Percentiles rank a stretch among this genome's conserved stretches.
Evolutionary conservation across 2,113 vertebrate genomes (phyloP).

Genomic region (Bostrychus sinensis): DNA sequence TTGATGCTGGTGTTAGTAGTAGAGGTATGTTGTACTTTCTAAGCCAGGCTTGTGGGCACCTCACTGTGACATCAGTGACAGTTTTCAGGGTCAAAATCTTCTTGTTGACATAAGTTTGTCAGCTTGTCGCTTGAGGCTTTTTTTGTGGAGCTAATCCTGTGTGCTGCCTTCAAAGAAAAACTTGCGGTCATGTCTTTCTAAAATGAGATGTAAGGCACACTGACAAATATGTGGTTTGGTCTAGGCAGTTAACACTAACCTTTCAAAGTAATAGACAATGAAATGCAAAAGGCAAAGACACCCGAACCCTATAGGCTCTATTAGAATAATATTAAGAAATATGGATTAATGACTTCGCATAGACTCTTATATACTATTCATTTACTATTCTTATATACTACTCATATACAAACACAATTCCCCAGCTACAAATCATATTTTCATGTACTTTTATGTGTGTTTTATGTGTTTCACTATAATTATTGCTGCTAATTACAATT

Average conservation of each 20-base stretch:
- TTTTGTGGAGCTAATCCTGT: neutral
- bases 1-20: constrained; percentile 11
- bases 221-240: constrained; percentile 22
- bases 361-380: too few species aligned
- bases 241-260: neutral
- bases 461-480: constrained; percentile 3
- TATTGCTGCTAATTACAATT: constrained; percentile 8
- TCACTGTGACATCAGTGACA: constrained; percentile 1
- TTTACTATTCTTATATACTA: too few species aligned
- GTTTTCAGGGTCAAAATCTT: constrained; percentile 8
- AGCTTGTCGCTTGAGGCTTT: neutral
- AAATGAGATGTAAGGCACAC: constrained; percentile 10
- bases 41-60: neutral
- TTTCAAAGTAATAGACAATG: neutral
- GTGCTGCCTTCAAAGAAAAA: constrained; percentile 23
- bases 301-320: neutral
- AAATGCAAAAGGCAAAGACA: neutral
- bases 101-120: neutral
- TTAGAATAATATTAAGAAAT: neutral
- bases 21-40: neutral
- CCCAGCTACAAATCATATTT: neutral
- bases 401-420: too few species aligned
- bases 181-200: constrained; percentile 6
- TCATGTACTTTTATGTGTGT: too few species aligned
- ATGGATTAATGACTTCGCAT: neutral